Conservation (phyloP, 2,888 invertebrate species). For the Drosophila kuntzei region DNA sequence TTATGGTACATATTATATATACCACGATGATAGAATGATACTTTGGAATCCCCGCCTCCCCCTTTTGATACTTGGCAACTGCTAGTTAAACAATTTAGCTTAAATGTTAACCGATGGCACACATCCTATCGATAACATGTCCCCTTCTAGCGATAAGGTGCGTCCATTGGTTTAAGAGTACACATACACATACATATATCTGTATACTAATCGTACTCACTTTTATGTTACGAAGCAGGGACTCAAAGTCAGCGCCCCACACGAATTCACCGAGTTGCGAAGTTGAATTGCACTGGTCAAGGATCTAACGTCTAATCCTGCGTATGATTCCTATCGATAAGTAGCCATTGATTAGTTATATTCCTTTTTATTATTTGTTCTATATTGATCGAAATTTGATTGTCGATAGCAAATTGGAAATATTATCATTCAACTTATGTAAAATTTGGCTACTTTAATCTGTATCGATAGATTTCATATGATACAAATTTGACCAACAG, state of each 20-base stretch:
- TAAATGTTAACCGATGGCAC: slow-evolving; percentile 21
- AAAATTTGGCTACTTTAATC: neutral
- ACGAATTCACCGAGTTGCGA: slow-evolving; percentile 30
- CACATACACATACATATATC: slow-evolving; percentile 2
- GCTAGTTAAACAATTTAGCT: slow-evolving; percentile 25
- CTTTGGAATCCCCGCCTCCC: slow-evolving; percentile 5
- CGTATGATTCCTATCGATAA: slow-evolving; percentile 11
- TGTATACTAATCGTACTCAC: slow-evolving; percentile 3
- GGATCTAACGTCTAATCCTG: neutral
- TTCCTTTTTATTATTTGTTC: neutral
- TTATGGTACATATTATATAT: neutral
- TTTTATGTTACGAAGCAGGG: slow-evolving; percentile 39
- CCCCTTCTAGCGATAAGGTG: slow-evolving; percentile 20
- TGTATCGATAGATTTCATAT: neutral
- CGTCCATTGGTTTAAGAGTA: slow-evolving; percentile 22
- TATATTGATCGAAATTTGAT: neutral
- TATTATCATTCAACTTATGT: neutral
- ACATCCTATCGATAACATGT: slow-evolving; percentile 21
- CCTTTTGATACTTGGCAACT: slow-evolving; percentile 38
- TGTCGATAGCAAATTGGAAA: slow-evolving; percentile 1
- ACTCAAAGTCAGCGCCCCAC: slow-evolving; percentile 51
- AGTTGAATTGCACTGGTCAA: slow-evolving; percentile 1
- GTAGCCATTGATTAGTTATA: neutral
- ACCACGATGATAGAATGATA: neutral
- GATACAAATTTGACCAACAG: slow-evolving; percentile 8